Conservation (phyloP, 2,888 invertebrate genomes). For the Drosophila recens region DNA sequence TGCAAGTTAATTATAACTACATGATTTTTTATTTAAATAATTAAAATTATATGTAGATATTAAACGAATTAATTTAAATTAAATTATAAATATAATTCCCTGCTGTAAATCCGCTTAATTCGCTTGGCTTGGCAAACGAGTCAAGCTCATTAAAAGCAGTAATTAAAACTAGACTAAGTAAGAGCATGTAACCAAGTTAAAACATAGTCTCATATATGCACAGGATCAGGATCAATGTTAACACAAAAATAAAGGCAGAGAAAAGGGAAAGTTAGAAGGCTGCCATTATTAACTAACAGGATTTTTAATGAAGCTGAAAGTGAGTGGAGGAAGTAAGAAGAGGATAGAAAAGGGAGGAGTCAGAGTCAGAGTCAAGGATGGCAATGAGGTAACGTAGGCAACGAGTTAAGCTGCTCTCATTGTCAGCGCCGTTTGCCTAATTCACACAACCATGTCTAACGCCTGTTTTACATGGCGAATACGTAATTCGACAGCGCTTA, state of each 20-base stretch:
- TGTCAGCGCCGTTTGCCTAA: constrained; percentile 65
- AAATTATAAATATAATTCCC: neutral
- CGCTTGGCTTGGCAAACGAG: neutral
- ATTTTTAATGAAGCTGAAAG: constrained; percentile 66
- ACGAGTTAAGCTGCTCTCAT: constrained; percentile 21
- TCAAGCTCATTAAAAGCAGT: constrained; percentile 28
- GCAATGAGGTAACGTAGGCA: neutral
- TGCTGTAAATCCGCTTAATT: neutral
- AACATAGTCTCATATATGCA: neutral
- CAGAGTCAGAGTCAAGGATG: neutral
- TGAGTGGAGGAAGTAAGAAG: neutral
- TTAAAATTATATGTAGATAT: neutral
- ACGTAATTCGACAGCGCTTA: constrained; percentile 39
- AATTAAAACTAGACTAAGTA: constrained; percentile 29
- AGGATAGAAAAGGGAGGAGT: neutral
- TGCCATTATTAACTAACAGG: constrained; percentile 56
- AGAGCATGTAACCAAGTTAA: constrained; percentile 11
- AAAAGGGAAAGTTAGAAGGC: neutral
- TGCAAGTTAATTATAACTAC: too few species aligned
- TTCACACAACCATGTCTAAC: constrained; percentile 48
- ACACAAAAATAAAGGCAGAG: too few species aligned
- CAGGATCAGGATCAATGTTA: constrained; percentile 3
- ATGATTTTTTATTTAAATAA: neutral
- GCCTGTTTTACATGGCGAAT: constrained; percentile 47
- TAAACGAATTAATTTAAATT: neutral